Percentiles rank a stretch among this genome's conserved stretches.
These are phyloP conservation scores for Danio tinwini DNA, from an alignment of 2,797 vertebrate genomes.

Conservation along the genomic window DNA sequence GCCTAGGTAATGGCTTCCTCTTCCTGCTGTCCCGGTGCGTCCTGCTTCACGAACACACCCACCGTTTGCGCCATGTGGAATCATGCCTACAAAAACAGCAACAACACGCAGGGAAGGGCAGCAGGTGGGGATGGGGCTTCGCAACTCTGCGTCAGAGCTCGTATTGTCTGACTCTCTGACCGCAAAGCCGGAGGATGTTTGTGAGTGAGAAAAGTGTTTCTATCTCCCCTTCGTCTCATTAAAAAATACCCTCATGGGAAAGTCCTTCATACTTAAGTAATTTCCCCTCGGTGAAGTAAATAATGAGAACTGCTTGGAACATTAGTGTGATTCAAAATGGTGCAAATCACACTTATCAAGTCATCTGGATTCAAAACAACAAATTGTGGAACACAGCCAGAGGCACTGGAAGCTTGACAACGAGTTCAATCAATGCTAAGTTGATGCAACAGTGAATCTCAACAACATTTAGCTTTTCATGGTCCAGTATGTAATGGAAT, in stretches of 20 bases:
- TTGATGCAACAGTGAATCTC: constrained; percentile 13
- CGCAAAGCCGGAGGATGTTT: constrained; percentile 72
- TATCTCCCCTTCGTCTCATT: constrained; percentile 62
- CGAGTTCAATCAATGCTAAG: constrained; percentile 25
- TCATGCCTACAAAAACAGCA: constrained; percentile 58
- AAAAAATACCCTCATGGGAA: constrained; percentile 72
- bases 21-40: constrained; percentile 73
- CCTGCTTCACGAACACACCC: constrained; percentile 53
- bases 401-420: constrained; percentile 17
- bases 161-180: constrained; percentile 56
- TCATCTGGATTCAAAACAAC: constrained; percentile 32
- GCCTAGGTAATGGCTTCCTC: constrained; percentile 79
- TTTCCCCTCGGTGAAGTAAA: constrained; percentile 66
- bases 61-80: constrained; percentile 46
- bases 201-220: constrained; percentile 55
- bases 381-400: neutral
- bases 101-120: constrained; percentile 27
- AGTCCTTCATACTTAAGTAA: constrained; percentile 68
- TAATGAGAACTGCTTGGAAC: constrained; percentile 21
- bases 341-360: constrained; percentile 39
- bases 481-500: constrained; percentile 14
- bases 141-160: constrained; percentile 43
- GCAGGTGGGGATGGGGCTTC: constrained; percentile 51
- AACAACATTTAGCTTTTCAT: constrained; percentile 26
- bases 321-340: constrained; percentile 43